phyloP scores from a whole-genome alignment of 2,797 vertebrate species.

The Arctocebus calabarensis region DNA sequence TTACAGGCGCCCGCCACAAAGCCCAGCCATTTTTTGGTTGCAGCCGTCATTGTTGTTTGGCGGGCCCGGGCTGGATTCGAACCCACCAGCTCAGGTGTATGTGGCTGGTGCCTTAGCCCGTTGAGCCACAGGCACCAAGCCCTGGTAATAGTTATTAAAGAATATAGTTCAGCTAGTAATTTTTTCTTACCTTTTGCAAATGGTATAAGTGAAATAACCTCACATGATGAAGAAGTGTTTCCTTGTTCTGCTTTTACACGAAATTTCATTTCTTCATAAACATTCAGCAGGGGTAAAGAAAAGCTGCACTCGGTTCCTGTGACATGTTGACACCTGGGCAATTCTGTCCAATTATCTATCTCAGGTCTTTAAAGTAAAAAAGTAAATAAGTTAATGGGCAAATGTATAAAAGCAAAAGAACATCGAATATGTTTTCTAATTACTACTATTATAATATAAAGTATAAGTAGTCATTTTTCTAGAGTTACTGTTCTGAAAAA shows the following conservation, averaged over 20 bases:
- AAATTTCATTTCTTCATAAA: constrained; percentile 20
- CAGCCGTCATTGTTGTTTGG: too few species aligned
- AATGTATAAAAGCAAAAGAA: background rate
- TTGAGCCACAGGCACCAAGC: too few species aligned
- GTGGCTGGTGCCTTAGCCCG: too few species aligned
- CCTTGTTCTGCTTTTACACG: constrained; percentile 74
- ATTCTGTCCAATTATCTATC: constrained; percentile 63
- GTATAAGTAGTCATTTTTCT: background rate
- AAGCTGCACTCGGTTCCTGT: constrained; percentile 71
- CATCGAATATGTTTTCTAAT: background rate
- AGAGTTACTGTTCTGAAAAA: background rate
- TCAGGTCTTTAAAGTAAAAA: constrained; percentile 42
- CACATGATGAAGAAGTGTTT: constrained; percentile 80
- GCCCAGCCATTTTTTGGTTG: too few species aligned
- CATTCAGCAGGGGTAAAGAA: constrained; percentile 58
- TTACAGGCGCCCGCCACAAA: too few species aligned
- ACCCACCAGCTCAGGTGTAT: too few species aligned
- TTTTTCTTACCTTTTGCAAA: constrained; percentile 74
- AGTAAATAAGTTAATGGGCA: background rate
- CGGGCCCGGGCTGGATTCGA: too few species aligned
- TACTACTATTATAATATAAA: background rate
- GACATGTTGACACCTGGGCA: constrained; percentile 83
- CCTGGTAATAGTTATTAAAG: background rate
- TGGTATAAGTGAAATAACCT: constrained; percentile 69
- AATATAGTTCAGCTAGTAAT: background rate